Evolutionary conservation across 2,113 vertebrate species (phyloP), one percentile per base, ranked within the genome.

Genomic region (Trogon melanurus): DNA sequence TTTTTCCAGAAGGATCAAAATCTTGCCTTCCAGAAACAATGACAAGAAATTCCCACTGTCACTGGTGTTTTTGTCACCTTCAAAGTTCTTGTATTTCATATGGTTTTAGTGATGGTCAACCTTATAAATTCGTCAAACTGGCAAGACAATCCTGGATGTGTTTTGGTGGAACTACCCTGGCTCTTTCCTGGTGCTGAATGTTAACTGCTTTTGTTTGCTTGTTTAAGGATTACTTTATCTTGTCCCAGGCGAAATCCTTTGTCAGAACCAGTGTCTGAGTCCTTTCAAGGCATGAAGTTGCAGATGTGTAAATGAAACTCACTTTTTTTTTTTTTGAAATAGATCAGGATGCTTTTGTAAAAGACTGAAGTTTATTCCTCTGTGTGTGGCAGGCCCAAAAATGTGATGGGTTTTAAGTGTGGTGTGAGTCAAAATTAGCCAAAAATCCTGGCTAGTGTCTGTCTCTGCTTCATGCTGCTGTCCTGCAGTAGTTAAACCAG

Each of bases 11-110:
- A 57, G 93, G 95, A 96, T 90, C 88, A 41, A 93, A 76, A 86
- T 92, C 92, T 92, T 58, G 27, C 54, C 61, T 91, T 92, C 93
- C 65, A 47, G 44, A 89, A 72, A 75, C 83, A 89, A 44, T 79
- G 69, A 83, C 0, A 20, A 86, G 91, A 85, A 91, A 93, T 96
- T 96, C 93, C 90, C 85, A 72, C 83, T 88, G 82, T 95, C 72
- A 44, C 44, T 36, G 22, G 38, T 62, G 74, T 44, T 94, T 87
- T 93, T 94, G 64, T 78, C 82, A 84, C 95, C 85, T 90, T 83
- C 69, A 47, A 16, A 90, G 79, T 86, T 91, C 85, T 96, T 1
- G 0, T 64, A 13, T 94, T 96, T 91, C 88, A 9, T 83, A 54
- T 4, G 32, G 21, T 85, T 90, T 23, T 13, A 56, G 36, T 94